Percentiles rank a stretch among this genome's conserved stretches.
These are phyloP conservation scores for Clarias magur DNA, from an alignment of 2,113 vertebrate species.

Conservation along the genomic window DNA sequence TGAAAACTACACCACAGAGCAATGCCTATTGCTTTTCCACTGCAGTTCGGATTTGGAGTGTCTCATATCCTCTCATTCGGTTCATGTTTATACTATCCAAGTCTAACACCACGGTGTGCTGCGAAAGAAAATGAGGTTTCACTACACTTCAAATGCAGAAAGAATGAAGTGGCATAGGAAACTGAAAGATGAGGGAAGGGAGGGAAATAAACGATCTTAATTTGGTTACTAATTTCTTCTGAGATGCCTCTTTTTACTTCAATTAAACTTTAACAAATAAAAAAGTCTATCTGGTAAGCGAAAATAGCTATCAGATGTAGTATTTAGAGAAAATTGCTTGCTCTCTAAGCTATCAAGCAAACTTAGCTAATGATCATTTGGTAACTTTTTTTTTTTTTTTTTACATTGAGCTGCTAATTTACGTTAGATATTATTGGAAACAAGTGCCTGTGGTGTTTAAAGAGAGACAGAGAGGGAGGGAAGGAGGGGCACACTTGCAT, in stretches of 20 bases:
- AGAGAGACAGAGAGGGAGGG: not conserved
- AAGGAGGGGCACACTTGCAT: not conserved
- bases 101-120: not conserved
- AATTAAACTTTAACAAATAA: not conserved
- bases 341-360: not conserved
- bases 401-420: not conserved
- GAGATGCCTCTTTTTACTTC: not conserved
- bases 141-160: conserved; percentile 5
- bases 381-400: not conserved
- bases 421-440: not conserved
- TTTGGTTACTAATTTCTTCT: not conserved
- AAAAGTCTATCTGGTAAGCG: not conserved
- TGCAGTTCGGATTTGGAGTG: conserved; percentile 7
- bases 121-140: not conserved
- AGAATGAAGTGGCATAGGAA: not conserved
- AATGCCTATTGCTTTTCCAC: conserved; percentile 13
- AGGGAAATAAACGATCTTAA: not conserved
- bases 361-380: not conserved
- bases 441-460: conserved; percentile 5
- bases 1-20: conserved; percentile 19
- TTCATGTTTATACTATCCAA: conserved; percentile 3
- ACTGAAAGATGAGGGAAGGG: not conserved
- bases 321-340: not conserved
- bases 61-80: conserved; percentile 15
- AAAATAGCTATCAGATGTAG: not conserved